Evolutionary conservation across 2,888 invertebrate species (phyloP).

Genomic region (Mystacides longicornis): DNA sequence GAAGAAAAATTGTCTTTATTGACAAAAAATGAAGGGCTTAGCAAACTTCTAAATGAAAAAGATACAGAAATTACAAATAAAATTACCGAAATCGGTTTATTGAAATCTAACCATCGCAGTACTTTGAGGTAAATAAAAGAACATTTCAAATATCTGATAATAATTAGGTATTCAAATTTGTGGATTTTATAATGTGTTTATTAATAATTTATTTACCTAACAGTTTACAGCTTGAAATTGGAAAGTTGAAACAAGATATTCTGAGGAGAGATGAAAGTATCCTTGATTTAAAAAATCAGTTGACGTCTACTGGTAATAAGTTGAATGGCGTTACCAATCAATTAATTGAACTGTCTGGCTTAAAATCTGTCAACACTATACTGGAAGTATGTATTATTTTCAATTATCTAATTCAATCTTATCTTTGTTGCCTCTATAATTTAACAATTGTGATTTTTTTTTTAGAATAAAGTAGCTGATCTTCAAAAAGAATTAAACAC

Average conservation of each 20-base stretch:
- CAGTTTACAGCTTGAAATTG: constrained; percentile 14
- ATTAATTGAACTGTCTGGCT: not conserved
- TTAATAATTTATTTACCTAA: too few species aligned
- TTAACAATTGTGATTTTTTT: too few species aligned
- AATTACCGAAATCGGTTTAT: constrained; percentile 18
- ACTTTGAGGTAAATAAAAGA: constrained; percentile 1
- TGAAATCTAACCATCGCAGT: constrained; percentile 2
- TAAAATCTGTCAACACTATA: constrained; percentile 8
- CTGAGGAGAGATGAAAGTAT: constrained; percentile 10
- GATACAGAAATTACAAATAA: constrained; percentile 31
- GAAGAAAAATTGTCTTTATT: constrained; percentile 28
- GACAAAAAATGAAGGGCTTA: constrained; percentile 11
- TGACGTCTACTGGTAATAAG: not conserved
- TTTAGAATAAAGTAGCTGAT: too few species aligned
- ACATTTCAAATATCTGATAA: too few species aligned
- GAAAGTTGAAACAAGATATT: constrained; percentile 3
- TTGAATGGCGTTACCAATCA: not conserved
- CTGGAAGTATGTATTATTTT: constrained; percentile 15
- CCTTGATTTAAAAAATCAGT: not conserved
- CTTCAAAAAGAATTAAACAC: too few species aligned
- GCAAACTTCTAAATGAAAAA: constrained; percentile 12
- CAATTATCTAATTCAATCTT: too few species aligned
- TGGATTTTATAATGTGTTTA: too few species aligned
- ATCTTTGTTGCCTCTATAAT: too few species aligned
- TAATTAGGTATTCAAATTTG: too few species aligned